Base-by-base conservation (phyloP, 2,888 invertebrate genomes). In the Chaitophorus viminalis region DNA sequence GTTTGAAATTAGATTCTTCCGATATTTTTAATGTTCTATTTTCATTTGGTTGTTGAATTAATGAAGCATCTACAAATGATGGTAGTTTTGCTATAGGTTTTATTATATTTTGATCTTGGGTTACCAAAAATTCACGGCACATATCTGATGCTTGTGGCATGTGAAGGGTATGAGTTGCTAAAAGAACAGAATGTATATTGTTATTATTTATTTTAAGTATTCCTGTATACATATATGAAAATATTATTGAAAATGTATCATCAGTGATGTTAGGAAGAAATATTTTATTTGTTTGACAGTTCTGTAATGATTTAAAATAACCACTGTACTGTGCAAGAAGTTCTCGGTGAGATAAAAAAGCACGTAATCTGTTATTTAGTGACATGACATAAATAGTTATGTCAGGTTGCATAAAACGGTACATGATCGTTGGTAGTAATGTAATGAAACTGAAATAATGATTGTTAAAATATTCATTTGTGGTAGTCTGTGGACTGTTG, bases 201-300 rank as follows among this genome's bases (percentile, higher is more conserved):
- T 94, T 93, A 89, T 94, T 92, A 89, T 94, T 95, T 46, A 95
- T 92, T 90, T 95, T 94, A 90, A 95, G 91, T 90, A 93, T 94
- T 36, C 95, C 95, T 11, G 95, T 95, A 91, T 95, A 95, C 94
- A 95, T 95, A 92, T 94, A 95, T 36, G 94, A 94, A 65, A 95
- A 91, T 9, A 95, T 91, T 0, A 94, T 94, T 0, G 94, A 94
- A 91, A 95, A 95, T 89, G 92, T 91, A 87, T 92, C 92, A 8
- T 90, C 89, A 21, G 89, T 89, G 0, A 91, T 90, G 89, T 90
- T 90, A 17, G 90, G 90, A 79, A 91, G 89, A 68, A 89, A 82
- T 65, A 90, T 82, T 88, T 89, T 93, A 93, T 90, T 94, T 93
- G 1, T 93, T 92, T 89, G 93, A 82, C 83, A 81, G 89, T 89